These are phyloP conservation scores for Synergus umbraculus DNA, from an alignment of 2,888 invertebrate genomes.

Conservation along the genomic window DNA sequence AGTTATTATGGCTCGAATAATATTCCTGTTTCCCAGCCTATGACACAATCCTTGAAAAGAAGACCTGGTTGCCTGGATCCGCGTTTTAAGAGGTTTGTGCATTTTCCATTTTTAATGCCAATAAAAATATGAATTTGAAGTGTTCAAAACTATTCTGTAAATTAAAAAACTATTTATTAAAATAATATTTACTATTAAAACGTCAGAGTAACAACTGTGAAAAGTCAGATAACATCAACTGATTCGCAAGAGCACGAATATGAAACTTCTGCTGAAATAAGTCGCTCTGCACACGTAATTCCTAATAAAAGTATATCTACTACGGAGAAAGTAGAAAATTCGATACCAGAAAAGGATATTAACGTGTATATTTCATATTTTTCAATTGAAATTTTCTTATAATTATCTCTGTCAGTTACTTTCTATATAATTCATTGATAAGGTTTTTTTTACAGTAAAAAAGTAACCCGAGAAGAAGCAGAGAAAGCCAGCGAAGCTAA, in stretches of 20 bases:
- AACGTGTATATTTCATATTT: constrained; percentile 51
- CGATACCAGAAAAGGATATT: constrained; percentile 53
- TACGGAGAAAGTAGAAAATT: constrained; percentile 47
- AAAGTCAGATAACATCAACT: constrained; percentile 57
- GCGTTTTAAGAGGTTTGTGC: constrained; percentile 68
- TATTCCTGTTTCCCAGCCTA: constrained; percentile 28
- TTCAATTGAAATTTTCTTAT: background rate
- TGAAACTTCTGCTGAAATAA: constrained; percentile 44
- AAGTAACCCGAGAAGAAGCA: constrained; percentile 55
- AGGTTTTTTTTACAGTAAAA: constrained; percentile 51
- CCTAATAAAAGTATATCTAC: constrained; percentile 47
- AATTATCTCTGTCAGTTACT: background rate
- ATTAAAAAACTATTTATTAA: background rate
- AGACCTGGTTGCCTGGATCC: constrained; percentile 68
- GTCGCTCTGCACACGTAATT: constrained; percentile 49
- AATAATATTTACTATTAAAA: background rate
- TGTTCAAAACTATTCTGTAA: background rate
- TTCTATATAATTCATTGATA: background rate
- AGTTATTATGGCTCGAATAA: constrained; percentile 11
- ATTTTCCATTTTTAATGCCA: background rate
- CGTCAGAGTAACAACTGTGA: constrained; percentile 56
- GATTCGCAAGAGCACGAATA: constrained; percentile 45
- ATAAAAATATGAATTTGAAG: no score
- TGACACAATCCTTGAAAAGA: constrained; percentile 55
- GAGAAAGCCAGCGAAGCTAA: constrained; percentile 60